These are phyloP conservation scores for Drosophila tsacasi DNA, from an alignment of 1,140 invertebrate species.

Conservation along the genomic window DNA sequence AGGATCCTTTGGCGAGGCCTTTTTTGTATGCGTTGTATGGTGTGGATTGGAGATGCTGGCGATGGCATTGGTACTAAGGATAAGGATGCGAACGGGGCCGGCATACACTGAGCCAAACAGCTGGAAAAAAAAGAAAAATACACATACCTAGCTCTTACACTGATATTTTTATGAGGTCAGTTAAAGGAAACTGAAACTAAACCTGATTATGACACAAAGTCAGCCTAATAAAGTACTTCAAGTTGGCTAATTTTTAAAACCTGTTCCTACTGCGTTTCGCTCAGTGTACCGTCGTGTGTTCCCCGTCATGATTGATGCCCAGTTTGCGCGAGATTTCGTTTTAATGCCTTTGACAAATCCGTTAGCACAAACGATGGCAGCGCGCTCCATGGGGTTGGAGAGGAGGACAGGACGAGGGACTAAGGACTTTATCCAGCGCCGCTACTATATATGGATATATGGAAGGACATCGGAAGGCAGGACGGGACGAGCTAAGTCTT, in stretches of 20 bases:
- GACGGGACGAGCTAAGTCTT: slow-evolving; percentile 65
- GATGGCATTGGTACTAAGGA: slow-evolving; percentile 10
- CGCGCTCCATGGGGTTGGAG: slow-evolving; percentile 5
- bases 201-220: neutral
- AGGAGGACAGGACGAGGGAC: slow-evolving; percentile 14
- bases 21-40: slow-evolving; percentile 44
- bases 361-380: slow-evolving; percentile 65
- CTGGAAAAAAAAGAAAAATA: no score
- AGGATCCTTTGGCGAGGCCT: slow-evolving; percentile 44
- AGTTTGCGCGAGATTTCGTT: slow-evolving; percentile 79
- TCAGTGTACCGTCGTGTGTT: slow-evolving; percentile 42
- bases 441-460: slow-evolving; percentile 4
- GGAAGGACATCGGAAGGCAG: slow-evolving; percentile 17
- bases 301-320: slow-evolving; percentile 74
- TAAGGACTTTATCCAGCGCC: slow-evolving; percentile 32
- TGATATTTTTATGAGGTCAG: neutral
- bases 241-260: neutral
- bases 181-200: neutral
- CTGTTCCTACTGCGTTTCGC: neutral
- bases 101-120: neutral
- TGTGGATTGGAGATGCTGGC: slow-evolving; percentile 19
- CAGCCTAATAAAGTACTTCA: no score
- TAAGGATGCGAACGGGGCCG: slow-evolving; percentile 4
- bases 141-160: no score
- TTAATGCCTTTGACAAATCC: slow-evolving; percentile 83